A percentile compares a stretch with the other conserved stretches of the same genome.
Evolutionary conservation across 2,797 vertebrate genomes (phyloP).

Genomic region (Apodemus agrarius): DNA sequence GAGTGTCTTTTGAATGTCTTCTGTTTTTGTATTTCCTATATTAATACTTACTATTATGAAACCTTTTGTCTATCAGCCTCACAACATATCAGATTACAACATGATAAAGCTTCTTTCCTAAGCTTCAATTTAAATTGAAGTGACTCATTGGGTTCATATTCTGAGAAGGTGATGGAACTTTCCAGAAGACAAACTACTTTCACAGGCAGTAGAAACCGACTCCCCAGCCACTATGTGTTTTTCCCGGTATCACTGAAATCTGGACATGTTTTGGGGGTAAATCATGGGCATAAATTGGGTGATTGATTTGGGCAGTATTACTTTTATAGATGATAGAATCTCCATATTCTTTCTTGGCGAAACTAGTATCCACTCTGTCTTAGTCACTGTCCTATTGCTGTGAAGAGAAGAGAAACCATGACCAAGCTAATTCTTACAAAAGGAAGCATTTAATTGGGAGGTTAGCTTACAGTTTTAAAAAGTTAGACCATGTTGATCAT

Average conservation of each 20-base stretch:
- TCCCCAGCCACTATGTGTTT: neutral
- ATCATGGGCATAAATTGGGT: neutral
- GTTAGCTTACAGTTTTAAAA: neutral
- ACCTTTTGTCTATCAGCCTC: neutral
- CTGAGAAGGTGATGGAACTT: neutral
- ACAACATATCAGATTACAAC: neutral
- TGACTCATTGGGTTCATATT: neutral
- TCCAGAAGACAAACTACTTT: neutral
- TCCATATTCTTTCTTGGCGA: neutral
- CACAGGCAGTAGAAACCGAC: neutral
- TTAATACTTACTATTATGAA: neutral
- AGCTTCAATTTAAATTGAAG: neutral
- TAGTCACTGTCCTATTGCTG: neutral
- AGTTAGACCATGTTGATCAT: neutral
- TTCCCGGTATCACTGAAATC: neutral
- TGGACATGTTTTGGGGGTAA: neutral
- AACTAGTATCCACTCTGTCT: neutral
- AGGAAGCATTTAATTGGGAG: neutral
- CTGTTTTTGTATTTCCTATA: neutral
- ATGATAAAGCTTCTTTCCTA: neutral
- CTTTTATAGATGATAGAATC: neutral
- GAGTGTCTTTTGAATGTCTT: neutral
- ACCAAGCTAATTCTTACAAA: neutral
- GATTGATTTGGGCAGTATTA: neutral
- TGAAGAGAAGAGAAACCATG: neutral